Evolutionary conservation across 2,797 vertebrate genomes (phyloP).

Genomic region (Cygnus olor): DNA sequence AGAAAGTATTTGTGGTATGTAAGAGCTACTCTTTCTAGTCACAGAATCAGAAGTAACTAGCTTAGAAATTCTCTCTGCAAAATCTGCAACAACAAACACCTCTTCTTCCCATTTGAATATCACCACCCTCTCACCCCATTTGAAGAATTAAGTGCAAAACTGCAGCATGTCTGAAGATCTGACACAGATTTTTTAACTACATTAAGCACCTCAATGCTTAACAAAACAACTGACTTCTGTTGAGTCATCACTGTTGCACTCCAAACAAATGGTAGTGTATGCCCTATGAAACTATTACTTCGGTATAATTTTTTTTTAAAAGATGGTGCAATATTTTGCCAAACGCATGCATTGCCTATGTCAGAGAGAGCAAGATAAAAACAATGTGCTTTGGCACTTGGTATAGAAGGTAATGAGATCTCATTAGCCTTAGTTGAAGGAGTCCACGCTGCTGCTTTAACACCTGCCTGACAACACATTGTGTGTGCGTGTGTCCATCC

Average conservation of each 20-base stretch:
- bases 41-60: neutral
- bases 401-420: neutral
- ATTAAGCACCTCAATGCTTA: neutral
- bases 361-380: neutral
- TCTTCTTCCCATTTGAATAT: neutral
- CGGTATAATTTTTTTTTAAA: neutral
- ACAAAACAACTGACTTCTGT: neutral
- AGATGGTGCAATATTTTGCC: neutral
- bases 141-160: neutral
- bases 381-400: neutral
- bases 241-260: neutral
- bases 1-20: neutral
- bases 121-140: fast-evolving
- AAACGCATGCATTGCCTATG: fast-evolving
- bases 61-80: neutral
- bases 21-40: neutral
- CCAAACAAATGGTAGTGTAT: neutral
- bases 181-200: neutral
- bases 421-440: neutral
- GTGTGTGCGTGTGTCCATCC: neutral
- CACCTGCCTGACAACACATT: neutral
- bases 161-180: neutral
- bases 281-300: neutral
- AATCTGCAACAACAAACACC: neutral
- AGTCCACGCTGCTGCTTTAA: neutral